Evolutionary conservation across 2,797 vertebrate species (phyloP).

Genomic region (Galago senegalensis): DNA sequence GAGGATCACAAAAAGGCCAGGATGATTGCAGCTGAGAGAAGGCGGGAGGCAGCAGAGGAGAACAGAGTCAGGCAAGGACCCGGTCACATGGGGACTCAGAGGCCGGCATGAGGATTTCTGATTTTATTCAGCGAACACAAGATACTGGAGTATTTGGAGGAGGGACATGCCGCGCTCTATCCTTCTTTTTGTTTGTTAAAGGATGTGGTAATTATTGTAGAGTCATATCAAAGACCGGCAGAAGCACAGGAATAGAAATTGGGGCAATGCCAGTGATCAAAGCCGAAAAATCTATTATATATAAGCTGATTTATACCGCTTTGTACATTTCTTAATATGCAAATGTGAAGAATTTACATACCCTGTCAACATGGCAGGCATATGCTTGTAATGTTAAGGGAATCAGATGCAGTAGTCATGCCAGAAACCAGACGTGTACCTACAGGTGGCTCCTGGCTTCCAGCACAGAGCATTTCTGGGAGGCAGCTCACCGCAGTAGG

Average conservation of each 20-base stretch:
- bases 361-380: background rate
- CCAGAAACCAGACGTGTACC: background rate
- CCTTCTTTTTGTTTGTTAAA: background rate
- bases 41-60: too few relatives aligned
- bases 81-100: fast-evolving
- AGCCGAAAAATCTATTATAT: background rate
- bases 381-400: background rate
- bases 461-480: fast-evolving
- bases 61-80: too few relatives aligned
- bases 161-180: fast-evolving
- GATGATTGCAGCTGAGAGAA: too few relatives aligned
- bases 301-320: background rate
- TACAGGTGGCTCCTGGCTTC: too few relatives aligned
- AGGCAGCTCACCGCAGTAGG: fast-evolving
- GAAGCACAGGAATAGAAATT: background rate
- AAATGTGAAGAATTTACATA: background rate
- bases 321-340: slow-evolving; percentile 30
- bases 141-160: too few relatives aligned
- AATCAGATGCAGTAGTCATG: background rate
- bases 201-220: too few relatives aligned
- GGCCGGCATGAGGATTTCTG: too few relatives aligned
- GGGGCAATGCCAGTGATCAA: background rate
- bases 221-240: background rate
- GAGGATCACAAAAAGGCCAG: background rate
- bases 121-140: background rate